These are phyloP conservation scores for Acestrorhynchus altus DNA, from an alignment of 2,797 vertebrate genomes.

Conservation along the genomic window DNA sequence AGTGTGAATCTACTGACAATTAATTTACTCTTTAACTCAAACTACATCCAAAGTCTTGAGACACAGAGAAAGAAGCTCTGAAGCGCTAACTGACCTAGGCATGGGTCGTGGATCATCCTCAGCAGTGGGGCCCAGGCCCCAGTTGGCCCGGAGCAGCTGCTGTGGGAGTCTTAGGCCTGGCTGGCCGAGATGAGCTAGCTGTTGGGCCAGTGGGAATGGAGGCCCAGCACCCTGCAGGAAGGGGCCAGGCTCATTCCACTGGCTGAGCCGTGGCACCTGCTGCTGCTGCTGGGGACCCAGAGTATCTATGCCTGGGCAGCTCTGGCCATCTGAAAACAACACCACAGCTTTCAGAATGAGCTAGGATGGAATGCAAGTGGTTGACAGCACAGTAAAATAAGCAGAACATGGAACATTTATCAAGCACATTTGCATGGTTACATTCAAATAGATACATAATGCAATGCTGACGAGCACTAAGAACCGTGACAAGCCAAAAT, in stretches of 20 bases:
- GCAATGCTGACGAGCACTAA: neutral
- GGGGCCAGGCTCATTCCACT: slow-evolving; percentile 91
- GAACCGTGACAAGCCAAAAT: neutral
- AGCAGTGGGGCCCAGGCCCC: slow-evolving; percentile 86
- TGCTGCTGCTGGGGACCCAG: slow-evolving; percentile 92
- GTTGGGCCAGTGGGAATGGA: slow-evolving; percentile 86
- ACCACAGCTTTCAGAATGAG: slow-evolving; percentile 3
- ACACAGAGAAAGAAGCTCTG: no score
- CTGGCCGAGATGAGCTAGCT: slow-evolving; percentile 90
- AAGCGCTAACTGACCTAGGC: slow-evolving; percentile 80
- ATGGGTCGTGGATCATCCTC: slow-evolving; percentile 90
- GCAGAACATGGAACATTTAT: neutral
- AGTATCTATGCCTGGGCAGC: slow-evolving; percentile 87
- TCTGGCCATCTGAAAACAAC: slow-evolving; percentile 84
- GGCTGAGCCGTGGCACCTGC: slow-evolving; percentile 83
- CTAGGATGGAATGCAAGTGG: neutral
- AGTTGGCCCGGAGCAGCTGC: slow-evolving; percentile 86
- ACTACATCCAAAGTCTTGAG: no score
- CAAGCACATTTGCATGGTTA: neutral
- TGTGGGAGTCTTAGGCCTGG: slow-evolving; percentile 88
- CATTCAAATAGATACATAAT: neutral
- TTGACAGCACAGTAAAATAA: neutral
- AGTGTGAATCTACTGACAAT: no score
- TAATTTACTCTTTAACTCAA: no score
- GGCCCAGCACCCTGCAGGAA: slow-evolving; percentile 87